Conservation (phyloP, 2,888 invertebrate genomes). For the Dryobota labecula region DNA sequence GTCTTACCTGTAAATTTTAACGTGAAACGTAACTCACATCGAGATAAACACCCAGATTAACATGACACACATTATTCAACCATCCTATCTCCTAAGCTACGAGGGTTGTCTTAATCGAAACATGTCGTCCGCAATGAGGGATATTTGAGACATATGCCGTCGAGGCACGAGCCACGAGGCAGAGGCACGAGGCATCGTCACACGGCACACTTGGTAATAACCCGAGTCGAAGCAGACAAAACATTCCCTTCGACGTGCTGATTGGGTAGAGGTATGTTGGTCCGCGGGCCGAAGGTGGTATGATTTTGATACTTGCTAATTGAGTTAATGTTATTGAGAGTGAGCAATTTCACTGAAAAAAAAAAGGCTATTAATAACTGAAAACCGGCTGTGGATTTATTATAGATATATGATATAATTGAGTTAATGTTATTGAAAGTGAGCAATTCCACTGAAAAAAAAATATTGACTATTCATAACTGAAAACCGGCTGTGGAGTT, state of each 20-base stretch:
- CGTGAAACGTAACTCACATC: not conserved
- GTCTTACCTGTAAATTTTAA: not conserved
- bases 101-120: slow-evolving; percentile 88
- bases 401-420: not conserved
- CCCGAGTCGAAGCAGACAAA: slow-evolving; percentile 82
- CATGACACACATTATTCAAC: slow-evolving; percentile 43
- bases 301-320: slow-evolving; percentile 77
- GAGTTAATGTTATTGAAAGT: not conserved
- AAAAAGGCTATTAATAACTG: not conserved
- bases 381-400: not conserved
- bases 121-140: slow-evolving; percentile 86
- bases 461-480: not conserved
- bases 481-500: not conserved
- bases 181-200: slow-evolving; percentile 69
- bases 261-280: slow-evolving; percentile 80
- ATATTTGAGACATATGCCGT: slow-evolving; percentile 85
- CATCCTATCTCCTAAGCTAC: slow-evolving; percentile 74
- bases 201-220: slow-evolving; percentile 77
- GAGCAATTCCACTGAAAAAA: not conserved
- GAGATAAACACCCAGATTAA: slow-evolving; percentile 17
- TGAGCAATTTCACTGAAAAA: not conserved
- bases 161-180: slow-evolving; percentile 72
- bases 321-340: not conserved
- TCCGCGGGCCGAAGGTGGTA: slow-evolving; percentile 57
- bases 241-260: slow-evolving; percentile 87